Evolutionary conservation across 2,888 invertebrate genomes (phyloP), one percentile per base, ranked within the genome.

Genomic region (Tholera decimalis): DNA sequence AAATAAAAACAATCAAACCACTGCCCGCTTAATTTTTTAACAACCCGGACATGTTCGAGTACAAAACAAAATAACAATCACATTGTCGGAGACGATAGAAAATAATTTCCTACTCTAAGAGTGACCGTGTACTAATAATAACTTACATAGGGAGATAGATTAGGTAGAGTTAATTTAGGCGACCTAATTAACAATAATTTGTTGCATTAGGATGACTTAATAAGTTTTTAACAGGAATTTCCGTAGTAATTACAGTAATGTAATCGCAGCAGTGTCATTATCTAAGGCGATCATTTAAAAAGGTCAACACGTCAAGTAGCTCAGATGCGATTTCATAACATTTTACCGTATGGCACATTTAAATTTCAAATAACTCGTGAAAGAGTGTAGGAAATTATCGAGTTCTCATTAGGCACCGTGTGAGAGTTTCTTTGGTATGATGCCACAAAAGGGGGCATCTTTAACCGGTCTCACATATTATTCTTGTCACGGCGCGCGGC

Each of bases 401-500:
- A 77, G 83, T 87, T 84, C 83, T 79, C 81, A 85, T 73, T 83
- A 67, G 62, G 80, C 78, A 80, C 77, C 81, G 82, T 83, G 83
- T 82, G 82, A 82, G 84, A 84, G 80, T 82, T 83, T 83, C 84
- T 79, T 80, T 81, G 82, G 84, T 78, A 79, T 79, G 83, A 75
- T 79, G 79, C 82, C 85, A 88, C 83, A 88, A 89, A 90, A 88
- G 88, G 87, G 85, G 83, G 84, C 88, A 89, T 91, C 88, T 89
- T 87, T 84, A 88, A 90, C 91, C 90, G 89, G 91, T 91, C 91
- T 86, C 84, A 85, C 84, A 89, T 85, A 88, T 85, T 84, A 94
- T 93, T 92, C 92, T 79, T 88, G 92, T 93, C 94, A 94, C 93
- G 94, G 88, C 77, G 80, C 74, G 74, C 83, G 87, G 71, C 88